These are phyloP conservation scores for Beris morrisii DNA, from an alignment of 2,888 invertebrate species.

Conservation along the genomic window DNA sequence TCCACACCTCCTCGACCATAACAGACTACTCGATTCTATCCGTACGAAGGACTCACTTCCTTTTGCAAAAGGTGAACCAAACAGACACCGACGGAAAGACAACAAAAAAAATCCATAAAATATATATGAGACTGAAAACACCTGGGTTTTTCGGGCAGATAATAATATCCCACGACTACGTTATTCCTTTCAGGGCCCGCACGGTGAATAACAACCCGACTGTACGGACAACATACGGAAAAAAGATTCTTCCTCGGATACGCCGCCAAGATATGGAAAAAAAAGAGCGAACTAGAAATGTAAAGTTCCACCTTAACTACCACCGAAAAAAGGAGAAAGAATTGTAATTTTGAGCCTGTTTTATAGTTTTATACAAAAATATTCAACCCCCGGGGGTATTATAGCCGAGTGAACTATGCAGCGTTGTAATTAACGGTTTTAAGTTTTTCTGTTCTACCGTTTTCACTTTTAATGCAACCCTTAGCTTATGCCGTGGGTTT, in stretches of 20 bases:
- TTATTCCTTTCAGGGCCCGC: neutral
- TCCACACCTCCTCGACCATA: neutral
- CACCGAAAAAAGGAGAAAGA: no score
- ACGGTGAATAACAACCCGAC: neutral
- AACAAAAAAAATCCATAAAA: constrained; percentile 27
- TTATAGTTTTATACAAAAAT: no score
- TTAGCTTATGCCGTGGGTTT: neutral
- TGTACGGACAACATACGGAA: no score
- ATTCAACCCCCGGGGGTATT: no score
- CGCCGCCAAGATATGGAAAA: no score
- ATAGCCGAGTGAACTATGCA: constrained; percentile 11
- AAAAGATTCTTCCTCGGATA: no score
- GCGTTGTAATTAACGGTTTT: constrained; percentile 20
- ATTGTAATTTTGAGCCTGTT: no score
- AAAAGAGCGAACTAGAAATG: no score
- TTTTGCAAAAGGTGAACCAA: constrained; percentile 16
- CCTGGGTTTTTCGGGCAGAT: constrained; percentile 34
- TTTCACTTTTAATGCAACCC: constrained; percentile 27
- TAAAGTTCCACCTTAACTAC: no score
- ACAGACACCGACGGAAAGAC: constrained; percentile 4
- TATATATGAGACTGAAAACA: constrained; percentile 40
- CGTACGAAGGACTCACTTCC: constrained; percentile 9
- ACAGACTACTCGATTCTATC: constrained; percentile 9
- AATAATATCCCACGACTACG: neutral
- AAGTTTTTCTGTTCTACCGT: neutral